phyloP scores from a whole-genome alignment of 2,888 invertebrate species.

The Eupithecia inturbata region DNA sequence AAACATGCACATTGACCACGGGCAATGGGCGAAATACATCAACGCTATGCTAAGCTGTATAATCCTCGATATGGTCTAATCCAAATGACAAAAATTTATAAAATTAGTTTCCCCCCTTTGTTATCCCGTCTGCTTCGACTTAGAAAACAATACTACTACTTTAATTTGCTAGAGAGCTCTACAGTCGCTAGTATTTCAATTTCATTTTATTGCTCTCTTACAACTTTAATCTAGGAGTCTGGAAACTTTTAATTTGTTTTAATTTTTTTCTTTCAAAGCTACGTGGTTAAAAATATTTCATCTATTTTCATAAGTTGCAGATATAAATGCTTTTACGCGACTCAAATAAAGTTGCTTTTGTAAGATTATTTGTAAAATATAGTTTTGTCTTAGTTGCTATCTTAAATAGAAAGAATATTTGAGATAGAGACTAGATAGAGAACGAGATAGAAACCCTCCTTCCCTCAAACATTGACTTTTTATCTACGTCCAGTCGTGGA shows the following conservation, averaged over 20 bases:
- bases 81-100: not conserved
- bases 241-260: constrained; percentile 16
- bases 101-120: not conserved
- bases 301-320: constrained; percentile 8
- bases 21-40: too few species aligned
- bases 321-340: not conserved
- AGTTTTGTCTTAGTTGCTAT: not conserved
- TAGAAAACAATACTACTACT: not conserved
- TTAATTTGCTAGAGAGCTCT: not conserved
- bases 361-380: not conserved
- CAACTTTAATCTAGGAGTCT: constrained; percentile 12
- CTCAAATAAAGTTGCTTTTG: not conserved
- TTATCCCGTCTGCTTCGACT: not conserved
- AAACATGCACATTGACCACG: too few species aligned
- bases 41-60: too few species aligned
- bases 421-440: too few species aligned
- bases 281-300: constrained; percentile 15
- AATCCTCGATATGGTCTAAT: too few species aligned
- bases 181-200: not conserved
- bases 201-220: constrained; percentile 2
- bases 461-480: too few species aligned
- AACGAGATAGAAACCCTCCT: too few species aligned
- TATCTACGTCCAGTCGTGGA: too few species aligned
- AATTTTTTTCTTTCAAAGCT: constrained; percentile 1
- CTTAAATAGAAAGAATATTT: too few species aligned